phyloP scores from a whole-genome alignment of 2,888 invertebrate genomes.

The Lapara coniferarum region DNA sequence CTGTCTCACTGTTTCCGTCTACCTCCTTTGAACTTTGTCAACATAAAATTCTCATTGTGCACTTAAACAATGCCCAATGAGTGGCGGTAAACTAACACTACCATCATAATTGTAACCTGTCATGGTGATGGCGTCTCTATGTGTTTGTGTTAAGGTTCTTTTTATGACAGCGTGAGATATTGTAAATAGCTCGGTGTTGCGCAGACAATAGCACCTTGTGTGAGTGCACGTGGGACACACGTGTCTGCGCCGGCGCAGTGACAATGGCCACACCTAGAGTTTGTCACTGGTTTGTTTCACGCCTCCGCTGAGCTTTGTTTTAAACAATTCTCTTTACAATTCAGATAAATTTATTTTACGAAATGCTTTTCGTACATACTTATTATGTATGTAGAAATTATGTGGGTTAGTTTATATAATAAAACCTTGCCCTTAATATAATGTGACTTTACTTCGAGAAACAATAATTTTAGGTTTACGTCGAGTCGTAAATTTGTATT shows the following conservation, averaged over 20 bases:
- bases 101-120: constrained; percentile 43
- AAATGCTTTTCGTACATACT: no score
- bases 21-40: constrained; percentile 21
- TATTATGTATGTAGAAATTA: no score
- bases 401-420: no score
- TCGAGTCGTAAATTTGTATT: no score
- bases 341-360: not conserved
- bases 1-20: constrained; percentile 1
- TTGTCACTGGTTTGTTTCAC: constrained; percentile 33
- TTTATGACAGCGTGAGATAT: constrained; percentile 21
- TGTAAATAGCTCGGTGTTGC: constrained; percentile 39
- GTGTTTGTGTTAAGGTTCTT: not conserved
- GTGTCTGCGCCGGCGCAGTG: constrained; percentile 28
- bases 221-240: constrained; percentile 55
- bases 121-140: not conserved
- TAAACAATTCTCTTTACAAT: not conserved
- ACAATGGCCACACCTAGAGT: constrained; percentile 45
- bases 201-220: constrained; percentile 62
- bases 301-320: constrained; percentile 1
- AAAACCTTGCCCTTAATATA: no score
- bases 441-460: no score
- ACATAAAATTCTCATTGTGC: constrained; percentile 33
- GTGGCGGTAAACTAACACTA: constrained; percentile 52
- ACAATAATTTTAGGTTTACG: no score
- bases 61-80: constrained; percentile 44